Percentiles rank a stretch among this genome's conserved stretches.
phyloP scores from a whole-genome alignment of 2,888 invertebrate genomes.

The Bellardia pandia region DNA sequence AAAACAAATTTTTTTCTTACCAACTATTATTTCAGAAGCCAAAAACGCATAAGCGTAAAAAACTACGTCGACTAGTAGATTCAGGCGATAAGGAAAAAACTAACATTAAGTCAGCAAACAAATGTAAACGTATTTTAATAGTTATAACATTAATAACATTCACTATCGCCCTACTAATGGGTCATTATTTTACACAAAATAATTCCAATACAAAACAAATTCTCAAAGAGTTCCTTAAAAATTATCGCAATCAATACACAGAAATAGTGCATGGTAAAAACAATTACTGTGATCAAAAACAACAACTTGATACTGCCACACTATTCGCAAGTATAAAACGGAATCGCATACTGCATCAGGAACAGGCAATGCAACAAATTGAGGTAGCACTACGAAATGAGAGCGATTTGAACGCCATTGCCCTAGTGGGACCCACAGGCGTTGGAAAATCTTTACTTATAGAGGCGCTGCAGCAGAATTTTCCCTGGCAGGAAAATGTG shows the following conservation, averaged over 20 bases:
- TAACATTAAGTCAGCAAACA: not conserved
- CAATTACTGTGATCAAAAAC: constrained; percentile 78
- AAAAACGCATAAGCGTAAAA: constrained; percentile 60
- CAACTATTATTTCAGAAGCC: constrained; percentile 46
- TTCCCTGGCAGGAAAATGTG: constrained; percentile 82
- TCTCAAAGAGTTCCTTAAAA: constrained; percentile 69
- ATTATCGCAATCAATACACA: constrained; percentile 78
- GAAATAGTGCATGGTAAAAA: constrained; percentile 78
- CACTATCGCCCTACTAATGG: constrained; percentile 60
- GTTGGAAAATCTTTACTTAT: constrained; percentile 81
- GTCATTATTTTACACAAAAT: constrained; percentile 62
- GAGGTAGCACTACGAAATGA: constrained; percentile 76
- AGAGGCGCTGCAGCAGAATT: constrained; percentile 76
- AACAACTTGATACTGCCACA: constrained; percentile 64
- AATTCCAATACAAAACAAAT: constrained; percentile 57
- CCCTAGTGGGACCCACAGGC: constrained; percentile 79
- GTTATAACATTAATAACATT: constrained; percentile 42
- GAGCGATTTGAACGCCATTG: constrained; percentile 76
- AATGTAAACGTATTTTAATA: constrained; percentile 63
- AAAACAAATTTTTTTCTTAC: not conserved
- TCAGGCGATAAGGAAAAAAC: constrained; percentile 13
- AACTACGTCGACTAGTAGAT: constrained; percentile 69
- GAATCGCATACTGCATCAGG: constrained; percentile 75
- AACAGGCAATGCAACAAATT: constrained; percentile 76
- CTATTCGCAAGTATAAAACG: constrained; percentile 75